Conservation (phyloP, 2,797 vertebrate genomes). For the Aviceda leuphotes region DNA sequence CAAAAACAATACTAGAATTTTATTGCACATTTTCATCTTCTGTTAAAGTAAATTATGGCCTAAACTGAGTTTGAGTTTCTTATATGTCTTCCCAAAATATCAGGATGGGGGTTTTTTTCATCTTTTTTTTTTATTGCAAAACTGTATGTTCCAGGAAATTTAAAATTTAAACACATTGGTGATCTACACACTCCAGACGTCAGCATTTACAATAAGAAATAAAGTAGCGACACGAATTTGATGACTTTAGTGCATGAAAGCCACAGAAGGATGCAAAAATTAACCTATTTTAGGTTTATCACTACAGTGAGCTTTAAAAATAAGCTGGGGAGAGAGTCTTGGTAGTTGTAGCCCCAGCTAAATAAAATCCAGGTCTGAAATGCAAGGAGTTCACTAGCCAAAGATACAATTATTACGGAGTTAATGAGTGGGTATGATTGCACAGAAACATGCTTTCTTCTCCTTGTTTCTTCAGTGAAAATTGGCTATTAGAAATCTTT, state of each 20-base stretch:
- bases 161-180: not conserved
- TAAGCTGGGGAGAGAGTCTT: not conserved
- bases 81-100: not conserved
- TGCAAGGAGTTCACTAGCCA: not conserved
- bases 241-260: not conserved
- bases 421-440: conserved; percentile 3
- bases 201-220: not conserved
- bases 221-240: not conserved
- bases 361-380: not conserved
- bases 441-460: not conserved
- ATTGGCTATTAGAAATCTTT: not conserved
- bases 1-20: not conserved
- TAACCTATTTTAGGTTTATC: not conserved
- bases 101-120: fast-evolving
- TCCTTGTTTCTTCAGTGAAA: not conserved
- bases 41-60: not conserved
- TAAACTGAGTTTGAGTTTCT: not conserved
- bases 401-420: not conserved
- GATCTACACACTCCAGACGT: not conserved
- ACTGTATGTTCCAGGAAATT: not conserved
- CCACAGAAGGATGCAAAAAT: not conserved
- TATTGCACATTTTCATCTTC: not conserved
- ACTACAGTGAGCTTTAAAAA: not conserved
- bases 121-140: not conserved
- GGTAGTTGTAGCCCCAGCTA: not conserved